Conservation (phyloP, 2,888 invertebrate species). For the Pardosa pseudoannulata region DNA sequence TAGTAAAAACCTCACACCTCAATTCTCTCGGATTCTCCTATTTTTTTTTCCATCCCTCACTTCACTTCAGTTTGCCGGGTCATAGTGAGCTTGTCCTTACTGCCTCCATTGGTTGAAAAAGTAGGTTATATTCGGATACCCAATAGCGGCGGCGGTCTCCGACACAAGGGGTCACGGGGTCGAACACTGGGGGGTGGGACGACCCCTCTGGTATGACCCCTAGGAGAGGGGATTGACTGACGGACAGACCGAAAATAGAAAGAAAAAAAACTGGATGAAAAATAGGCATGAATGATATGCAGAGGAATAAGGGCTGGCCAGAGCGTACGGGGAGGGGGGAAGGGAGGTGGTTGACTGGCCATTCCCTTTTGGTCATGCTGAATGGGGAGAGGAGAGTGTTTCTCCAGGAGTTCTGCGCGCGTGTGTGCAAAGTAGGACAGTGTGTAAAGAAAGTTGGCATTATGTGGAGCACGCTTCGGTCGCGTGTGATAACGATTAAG, state of each 20-base stretch:
- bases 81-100: conserved; percentile 35
- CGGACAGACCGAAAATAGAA: conserved; percentile 56
- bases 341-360: conserved; percentile 34
- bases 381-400: background rate
- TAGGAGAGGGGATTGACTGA: conserved; percentile 24
- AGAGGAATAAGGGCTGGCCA: conserved; percentile 44
- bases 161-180: conserved; percentile 62
- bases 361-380: conserved; percentile 62
- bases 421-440: conserved; percentile 28
- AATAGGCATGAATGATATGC: conserved; percentile 53
- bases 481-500: conserved; percentile 3
- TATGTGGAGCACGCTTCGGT: conserved; percentile 7
- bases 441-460: conserved; percentile 9
- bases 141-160: conserved; percentile 32
- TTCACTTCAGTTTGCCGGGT: conserved; percentile 25
- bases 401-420: conserved; percentile 14
- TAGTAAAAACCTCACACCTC: conserved; percentile 13
- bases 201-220: background rate
- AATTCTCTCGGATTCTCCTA: background rate
- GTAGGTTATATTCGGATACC: conserved; percentile 63
- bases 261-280: conserved; percentile 11
- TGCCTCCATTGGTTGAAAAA: conserved; percentile 49
- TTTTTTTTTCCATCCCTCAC: conserved; percentile 4
- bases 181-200: conserved; percentile 42
- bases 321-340: conserved; percentile 5